phyloP scores from a whole-genome alignment of 2,888 invertebrate genomes.

The Andrena trimmerana region DNA sequence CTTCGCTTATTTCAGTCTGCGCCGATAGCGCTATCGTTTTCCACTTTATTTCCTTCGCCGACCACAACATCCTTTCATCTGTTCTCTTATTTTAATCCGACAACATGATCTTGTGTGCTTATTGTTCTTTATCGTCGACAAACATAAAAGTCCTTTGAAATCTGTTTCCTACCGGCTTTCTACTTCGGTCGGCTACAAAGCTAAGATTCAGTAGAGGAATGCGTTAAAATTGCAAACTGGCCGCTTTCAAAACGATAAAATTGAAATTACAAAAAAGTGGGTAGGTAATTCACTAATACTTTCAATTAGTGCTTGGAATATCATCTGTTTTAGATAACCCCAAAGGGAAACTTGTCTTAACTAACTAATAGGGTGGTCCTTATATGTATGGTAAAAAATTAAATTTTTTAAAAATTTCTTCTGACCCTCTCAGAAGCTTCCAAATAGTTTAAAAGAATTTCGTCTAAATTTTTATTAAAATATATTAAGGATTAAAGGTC shows the following conservation, averaged over 20 bases:
- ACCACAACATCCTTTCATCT: conserved; percentile 65
- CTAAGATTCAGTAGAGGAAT: neutral
- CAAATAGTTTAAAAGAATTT: no score
- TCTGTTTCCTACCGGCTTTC: neutral
- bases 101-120: conserved; percentile 19
- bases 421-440: no score
- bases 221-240: no score
- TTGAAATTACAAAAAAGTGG: neutral
- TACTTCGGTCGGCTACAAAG: neutral
- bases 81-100: conserved; percentile 40
- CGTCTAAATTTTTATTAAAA: no score
- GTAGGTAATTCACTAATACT: no score
- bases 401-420: no score
- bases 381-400: no score
- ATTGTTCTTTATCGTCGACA: conserved; percentile 28
- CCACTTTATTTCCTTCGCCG: conserved; percentile 57
- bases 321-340: no score
- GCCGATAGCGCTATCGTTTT: conserved; percentile 60
- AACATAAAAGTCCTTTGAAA: conserved; percentile 10
- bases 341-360: no score
- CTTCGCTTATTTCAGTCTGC: conserved; percentile 44
- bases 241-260: neutral
- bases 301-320: no score
- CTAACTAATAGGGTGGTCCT: no score
- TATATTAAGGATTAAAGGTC: no score